Evolutionary conservation across 2,797 vertebrate genomes (phyloP).

Genomic region (Sternarchorhynchus goeldii): DNA sequence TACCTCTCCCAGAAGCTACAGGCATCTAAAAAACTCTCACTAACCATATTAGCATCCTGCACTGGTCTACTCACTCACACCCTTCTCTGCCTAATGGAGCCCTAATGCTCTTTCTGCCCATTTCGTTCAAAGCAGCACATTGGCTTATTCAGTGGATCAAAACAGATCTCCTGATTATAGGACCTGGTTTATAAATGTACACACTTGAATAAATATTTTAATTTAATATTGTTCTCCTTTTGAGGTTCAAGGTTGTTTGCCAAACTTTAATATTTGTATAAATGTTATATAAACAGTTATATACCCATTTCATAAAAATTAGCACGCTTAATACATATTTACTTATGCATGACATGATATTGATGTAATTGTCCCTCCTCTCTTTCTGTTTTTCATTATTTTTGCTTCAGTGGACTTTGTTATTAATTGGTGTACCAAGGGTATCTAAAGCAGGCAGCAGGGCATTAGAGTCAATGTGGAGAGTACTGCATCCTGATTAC

Average conservation of each 20-base stretch:
- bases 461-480: not conserved
- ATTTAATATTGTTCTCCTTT: not conserved
- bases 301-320: too few species aligned
- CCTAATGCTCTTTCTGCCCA: conserved; percentile 15
- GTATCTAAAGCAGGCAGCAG: not conserved
- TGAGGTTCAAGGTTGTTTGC: not conserved
- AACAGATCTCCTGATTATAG: not conserved
- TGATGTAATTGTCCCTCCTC: not conserved
- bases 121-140: conserved; percentile 11
- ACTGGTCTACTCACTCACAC: conserved; percentile 23
- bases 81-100: conserved; percentile 29
- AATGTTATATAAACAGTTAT: not conserved
- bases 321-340: too few species aligned
- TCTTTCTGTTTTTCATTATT: not conserved
- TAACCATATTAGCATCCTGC: conserved; percentile 38
- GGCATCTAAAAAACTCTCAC: conserved; percentile 21
- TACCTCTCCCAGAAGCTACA: conserved; percentile 26
- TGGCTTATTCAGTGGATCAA: conserved; percentile 8
- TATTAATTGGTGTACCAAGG: not conserved
- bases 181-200: not conserved
- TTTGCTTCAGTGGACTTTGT: not conserved
- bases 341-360: not conserved
- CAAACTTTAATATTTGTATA: not conserved
- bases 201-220: not conserved
- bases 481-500: not conserved